A percentile compares a stretch with the other conserved stretches of the same genome.
phyloP scores from a whole-genome alignment of 2,797 vertebrate genomes.

The Enteromius paludinosus region DNA sequence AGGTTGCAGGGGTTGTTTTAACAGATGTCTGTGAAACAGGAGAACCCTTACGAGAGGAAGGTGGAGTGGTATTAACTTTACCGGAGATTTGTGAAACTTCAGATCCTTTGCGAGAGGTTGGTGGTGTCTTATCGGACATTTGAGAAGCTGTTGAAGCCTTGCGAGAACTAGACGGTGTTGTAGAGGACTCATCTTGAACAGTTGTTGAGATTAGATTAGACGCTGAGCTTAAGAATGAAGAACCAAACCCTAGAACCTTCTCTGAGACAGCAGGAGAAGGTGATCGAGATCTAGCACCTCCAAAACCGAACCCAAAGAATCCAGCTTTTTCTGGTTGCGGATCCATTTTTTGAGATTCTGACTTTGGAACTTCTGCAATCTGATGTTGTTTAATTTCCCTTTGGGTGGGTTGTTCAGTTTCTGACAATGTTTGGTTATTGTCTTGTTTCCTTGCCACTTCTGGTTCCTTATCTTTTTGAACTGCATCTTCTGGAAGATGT shows the following conservation, averaged over 20 bases:
- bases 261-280: conserved; percentile 83
- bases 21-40: conserved; percentile 46
- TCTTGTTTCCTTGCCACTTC: background rate
- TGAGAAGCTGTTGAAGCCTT: conserved; percentile 74
- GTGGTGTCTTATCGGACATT: conserved; percentile 66
- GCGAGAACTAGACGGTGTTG: conserved; percentile 66
- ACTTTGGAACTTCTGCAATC: conserved; percentile 65
- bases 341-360: conserved; percentile 61
- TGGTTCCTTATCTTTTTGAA: conserved; percentile 17
- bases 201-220: conserved; percentile 85
- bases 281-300: conserved; percentile 75
- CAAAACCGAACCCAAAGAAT: conserved; percentile 71
- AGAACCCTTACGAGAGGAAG: conserved; percentile 69
- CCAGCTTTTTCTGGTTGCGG: conserved; percentile 70
- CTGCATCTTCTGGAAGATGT: background rate
- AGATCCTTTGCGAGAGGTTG: conserved; percentile 65
- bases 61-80: conserved; percentile 74
- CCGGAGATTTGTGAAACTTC: conserved; percentile 64
- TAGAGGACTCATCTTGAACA: conserved; percentile 80
- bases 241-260: conserved; percentile 92
- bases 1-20: conserved; percentile 62
- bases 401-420: background rate
- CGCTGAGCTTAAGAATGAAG: conserved; percentile 85
- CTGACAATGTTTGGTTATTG: background rate
- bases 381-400: conserved; percentile 60